Evolutionary conservation across 1,140 invertebrate species (phyloP).

Genomic region (Achroia grisella): DNA sequence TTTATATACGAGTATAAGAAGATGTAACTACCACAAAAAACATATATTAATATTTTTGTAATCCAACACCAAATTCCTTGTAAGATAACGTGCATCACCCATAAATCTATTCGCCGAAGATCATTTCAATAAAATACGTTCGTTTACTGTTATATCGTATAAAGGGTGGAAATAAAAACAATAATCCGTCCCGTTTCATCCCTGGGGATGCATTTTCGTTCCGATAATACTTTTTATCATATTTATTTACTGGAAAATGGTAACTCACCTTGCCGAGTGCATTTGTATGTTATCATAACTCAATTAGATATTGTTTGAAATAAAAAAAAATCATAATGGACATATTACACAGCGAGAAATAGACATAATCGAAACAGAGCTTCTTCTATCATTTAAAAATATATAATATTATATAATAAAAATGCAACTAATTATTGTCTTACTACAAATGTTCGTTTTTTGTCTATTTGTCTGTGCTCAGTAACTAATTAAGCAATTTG

Average conservation of each 20-base stretch:
- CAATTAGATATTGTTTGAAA: too few species aligned
- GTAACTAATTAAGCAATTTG: too few species aligned
- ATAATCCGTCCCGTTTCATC: slow-evolving; percentile 40
- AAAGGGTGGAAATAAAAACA: slow-evolving; percentile 67
- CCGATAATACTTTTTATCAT: slow-evolving; percentile 71
- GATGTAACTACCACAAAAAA: too few species aligned
- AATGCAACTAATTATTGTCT: too few species aligned
- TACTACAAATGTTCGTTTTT: too few species aligned
- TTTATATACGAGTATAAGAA: too few species aligned
- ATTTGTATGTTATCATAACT: slow-evolving; percentile 44
- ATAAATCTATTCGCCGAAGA: slow-evolving; percentile 55
- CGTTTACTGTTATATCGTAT: slow-evolving; percentile 36
- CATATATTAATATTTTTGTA: neutral
- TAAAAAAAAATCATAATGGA: too few species aligned
- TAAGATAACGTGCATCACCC: neutral
- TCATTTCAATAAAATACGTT: slow-evolving; percentile 57
- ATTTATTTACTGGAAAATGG: slow-evolving; percentile 72
- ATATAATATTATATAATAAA: too few species aligned
- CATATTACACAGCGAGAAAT: too few species aligned
- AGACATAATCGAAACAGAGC: too few species aligned
- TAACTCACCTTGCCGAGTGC: slow-evolving; percentile 49
- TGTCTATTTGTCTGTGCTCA: too few species aligned
- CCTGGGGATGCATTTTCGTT: slow-evolving; percentile 53
- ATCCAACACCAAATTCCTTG: neutral
- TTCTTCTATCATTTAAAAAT: too few species aligned